phyloP scores from a whole-genome alignment of 2,888 invertebrate genomes.

The Oxycera nigricornis region DNA sequence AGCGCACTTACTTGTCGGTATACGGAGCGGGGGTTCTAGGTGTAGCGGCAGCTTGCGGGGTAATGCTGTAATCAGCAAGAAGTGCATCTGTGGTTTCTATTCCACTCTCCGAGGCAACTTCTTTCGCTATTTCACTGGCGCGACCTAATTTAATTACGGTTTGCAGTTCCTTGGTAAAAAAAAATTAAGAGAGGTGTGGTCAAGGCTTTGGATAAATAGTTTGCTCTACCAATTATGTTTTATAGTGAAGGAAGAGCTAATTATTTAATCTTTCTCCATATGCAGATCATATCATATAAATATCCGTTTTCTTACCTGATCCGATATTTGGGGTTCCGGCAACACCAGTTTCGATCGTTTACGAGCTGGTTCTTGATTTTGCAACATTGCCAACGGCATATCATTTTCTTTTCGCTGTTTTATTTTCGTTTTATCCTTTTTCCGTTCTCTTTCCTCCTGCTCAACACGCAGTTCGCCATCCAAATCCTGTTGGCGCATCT shows the following conservation, averaged over 20 bases:
- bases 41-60: conserved; percentile 73
- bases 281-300: not conserved
- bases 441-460: conserved; percentile 90
- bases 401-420: conserved; percentile 97
- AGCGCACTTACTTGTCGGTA: conserved; percentile 76
- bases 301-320: conserved; percentile 65
- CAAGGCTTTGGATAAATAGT: too few relatives aligned
- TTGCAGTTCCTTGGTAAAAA: conserved; percentile 72
- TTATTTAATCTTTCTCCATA: not conserved
- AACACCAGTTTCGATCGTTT: conserved; percentile 95
- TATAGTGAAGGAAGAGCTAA: too few relatives aligned
- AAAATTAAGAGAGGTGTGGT: too few relatives aligned
- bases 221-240: too few relatives aligned
- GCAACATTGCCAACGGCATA: conserved; percentile 87
- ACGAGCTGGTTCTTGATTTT: conserved; percentile 86
- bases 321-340: conserved; percentile 96
- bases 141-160: conserved; percentile 92
- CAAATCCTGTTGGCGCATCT: conserved; percentile 88
- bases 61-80: conserved; percentile 88
- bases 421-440: conserved; percentile 93
- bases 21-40: conserved; percentile 88
- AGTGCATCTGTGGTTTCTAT: conserved; percentile 83
- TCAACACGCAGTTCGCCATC: conserved; percentile 92
- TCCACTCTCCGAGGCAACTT: conserved; percentile 81
- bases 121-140: conserved; percentile 89